phyloP scores from a whole-genome alignment of 2,113 vertebrate species.

The Lota lota region DNA sequence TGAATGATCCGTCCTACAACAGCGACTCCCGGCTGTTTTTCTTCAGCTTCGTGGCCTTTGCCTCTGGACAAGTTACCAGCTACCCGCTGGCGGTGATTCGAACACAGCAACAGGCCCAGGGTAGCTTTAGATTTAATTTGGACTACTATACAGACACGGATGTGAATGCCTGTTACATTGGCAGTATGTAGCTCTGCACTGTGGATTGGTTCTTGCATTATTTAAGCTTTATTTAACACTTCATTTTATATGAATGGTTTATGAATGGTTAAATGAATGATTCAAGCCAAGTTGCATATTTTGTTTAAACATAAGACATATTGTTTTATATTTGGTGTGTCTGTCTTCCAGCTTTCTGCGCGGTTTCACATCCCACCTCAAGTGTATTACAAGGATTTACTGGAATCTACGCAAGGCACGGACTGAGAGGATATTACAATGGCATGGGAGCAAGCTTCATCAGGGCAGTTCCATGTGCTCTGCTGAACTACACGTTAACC shows the following conservation, averaged over 20 bases:
- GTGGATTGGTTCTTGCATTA: background rate
- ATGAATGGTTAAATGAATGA: background rate
- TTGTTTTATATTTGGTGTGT: slow-evolving; percentile 12
- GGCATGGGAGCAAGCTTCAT: slow-evolving; percentile 74
- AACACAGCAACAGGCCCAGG: slow-evolving; percentile 73
- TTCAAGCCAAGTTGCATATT: no score
- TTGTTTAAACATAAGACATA: background rate
- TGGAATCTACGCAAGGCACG: slow-evolving; percentile 62
- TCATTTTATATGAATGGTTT: background rate
- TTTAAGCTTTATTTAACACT: background rate
- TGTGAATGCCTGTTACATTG: background rate
- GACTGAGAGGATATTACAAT: slow-evolving; percentile 69
- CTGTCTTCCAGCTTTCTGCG: slow-evolving; percentile 64
- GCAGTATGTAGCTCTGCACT: background rate
- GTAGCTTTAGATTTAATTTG: slow-evolving; percentile 30
- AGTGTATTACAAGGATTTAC: slow-evolving; percentile 52
- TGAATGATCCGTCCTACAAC: slow-evolving; percentile 58
- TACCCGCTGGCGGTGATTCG: slow-evolving; percentile 73
- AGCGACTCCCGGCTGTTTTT: slow-evolving; percentile 69
- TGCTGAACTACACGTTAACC: slow-evolving; percentile 71
- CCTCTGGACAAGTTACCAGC: slow-evolving; percentile 69
- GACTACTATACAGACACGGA: background rate
- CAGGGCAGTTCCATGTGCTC: slow-evolving; percentile 68
- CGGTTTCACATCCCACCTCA: slow-evolving; percentile 33
- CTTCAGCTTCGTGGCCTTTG: slow-evolving; percentile 74